These are phyloP conservation scores for Antheraea mylitta DNA, from an alignment of 1,140 invertebrate genomes.

Conservation along the genomic window DNA sequence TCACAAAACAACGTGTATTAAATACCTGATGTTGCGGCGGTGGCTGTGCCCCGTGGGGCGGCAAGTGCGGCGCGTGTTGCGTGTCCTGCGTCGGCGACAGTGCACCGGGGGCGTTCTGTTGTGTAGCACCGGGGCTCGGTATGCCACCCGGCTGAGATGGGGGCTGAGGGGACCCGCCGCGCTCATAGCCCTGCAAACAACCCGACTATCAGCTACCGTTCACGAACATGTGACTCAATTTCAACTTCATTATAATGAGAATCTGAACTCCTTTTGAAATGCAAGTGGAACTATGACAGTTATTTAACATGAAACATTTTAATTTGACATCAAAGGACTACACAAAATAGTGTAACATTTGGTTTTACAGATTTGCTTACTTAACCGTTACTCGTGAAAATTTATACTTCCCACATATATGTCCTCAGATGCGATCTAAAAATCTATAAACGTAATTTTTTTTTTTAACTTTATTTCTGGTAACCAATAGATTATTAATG, in stretches of 20 bases:
- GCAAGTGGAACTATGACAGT: no score
- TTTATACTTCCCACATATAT: no score
- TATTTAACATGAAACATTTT: no score
- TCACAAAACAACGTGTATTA: not conserved
- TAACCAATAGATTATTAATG: no score
- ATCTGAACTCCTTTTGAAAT: no score
- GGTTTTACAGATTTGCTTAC: no score
- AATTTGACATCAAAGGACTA: no score
- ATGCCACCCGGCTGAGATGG: conserved; percentile 65
- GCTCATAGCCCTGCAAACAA: conserved; percentile 63
- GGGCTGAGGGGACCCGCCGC: conserved; percentile 72
- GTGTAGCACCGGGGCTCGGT: conserved; percentile 55
- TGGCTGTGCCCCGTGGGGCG: conserved; percentile 52
- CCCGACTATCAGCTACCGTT: not conserved
- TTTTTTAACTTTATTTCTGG: no score
- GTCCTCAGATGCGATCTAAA: no score
- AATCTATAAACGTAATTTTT: no score
- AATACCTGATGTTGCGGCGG: conserved; percentile 60
- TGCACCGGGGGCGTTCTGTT: conserved; percentile 50
- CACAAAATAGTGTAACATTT: no score
- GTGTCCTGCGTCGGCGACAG: conserved; percentile 66
- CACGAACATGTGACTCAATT: not conserved
- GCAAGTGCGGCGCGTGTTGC: conserved; percentile 63
- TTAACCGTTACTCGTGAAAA: no score
- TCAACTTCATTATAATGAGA: not conserved